These are phyloP conservation scores for Sycophila sp. DNA, from an alignment of 1,140 invertebrate genomes.

Conservation along the genomic window DNA sequence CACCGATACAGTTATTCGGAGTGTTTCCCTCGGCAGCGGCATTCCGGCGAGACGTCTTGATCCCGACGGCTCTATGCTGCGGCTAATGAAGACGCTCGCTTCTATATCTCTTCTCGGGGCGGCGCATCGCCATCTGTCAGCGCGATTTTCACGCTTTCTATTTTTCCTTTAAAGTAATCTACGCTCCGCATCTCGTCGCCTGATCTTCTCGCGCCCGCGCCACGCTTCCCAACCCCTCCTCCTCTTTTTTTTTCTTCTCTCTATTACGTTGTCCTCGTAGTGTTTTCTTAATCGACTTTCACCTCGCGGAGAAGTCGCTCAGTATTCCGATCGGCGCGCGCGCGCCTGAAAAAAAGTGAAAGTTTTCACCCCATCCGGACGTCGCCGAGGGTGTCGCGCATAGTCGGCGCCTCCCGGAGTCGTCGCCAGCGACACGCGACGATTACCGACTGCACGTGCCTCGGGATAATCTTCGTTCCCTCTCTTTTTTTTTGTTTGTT, in stretches of 20 bases:
- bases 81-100: neutral
- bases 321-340: neutral
- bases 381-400: neutral
- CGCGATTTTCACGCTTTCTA: conserved; percentile 5
- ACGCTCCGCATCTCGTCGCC: neutral
- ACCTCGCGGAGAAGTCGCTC: neutral
- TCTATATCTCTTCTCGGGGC: neutral
- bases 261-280: neutral
- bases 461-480: too few relatives aligned
- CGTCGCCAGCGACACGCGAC: neutral
- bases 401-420: neutral
- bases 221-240: too few relatives aligned
- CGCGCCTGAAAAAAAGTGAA: neutral
- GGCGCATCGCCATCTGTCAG: neutral
- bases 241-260: neutral
- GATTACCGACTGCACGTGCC: neutral
- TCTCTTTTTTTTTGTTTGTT: too few relatives aligned
- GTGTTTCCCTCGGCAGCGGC: neutral
- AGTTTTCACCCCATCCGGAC: neutral
- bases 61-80: neutral
- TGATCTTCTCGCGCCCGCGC: neutral
- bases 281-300: conserved; percentile 7
- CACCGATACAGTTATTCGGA: neutral
- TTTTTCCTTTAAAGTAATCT: neutral
- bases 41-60: neutral